Evolutionary conservation across 2,113 vertebrate genomes (phyloP).

Genomic region (Haliaeetus leucogaster): DNA sequence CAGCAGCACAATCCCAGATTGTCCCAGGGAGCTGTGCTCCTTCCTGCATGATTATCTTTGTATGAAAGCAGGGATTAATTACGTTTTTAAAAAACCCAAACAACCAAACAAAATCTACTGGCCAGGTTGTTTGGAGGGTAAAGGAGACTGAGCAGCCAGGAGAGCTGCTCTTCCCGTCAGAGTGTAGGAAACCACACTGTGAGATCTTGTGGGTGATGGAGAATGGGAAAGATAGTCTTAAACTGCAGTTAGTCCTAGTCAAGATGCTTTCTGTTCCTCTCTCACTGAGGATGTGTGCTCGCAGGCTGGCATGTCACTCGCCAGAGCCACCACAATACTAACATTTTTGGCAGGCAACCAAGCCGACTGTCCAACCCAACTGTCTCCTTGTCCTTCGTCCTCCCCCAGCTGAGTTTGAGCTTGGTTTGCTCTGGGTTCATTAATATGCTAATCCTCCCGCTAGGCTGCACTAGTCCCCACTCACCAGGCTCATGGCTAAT

Average conservation of each 20-base stretch:
- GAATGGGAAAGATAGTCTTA: neutral
- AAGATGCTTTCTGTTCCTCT: neutral
- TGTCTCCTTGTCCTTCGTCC: neutral
- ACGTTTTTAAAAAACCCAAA: rapidly evolving
- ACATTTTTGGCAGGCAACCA: neutral
- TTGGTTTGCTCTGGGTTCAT: neutral
- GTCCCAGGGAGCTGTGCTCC: neutral
- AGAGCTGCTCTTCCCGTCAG: neutral
- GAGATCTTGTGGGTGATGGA: neutral
- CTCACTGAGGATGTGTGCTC: neutral
- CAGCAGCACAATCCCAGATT: neutral
- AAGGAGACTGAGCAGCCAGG: neutral
- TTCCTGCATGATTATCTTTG: neutral
- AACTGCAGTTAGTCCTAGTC: neutral
- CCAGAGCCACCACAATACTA: neutral
- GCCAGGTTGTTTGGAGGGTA: neutral
- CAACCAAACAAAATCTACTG: neutral
- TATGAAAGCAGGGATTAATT: neutral
- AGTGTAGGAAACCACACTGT: neutral
- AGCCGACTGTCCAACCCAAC: neutral
- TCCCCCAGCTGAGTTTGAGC: neutral
- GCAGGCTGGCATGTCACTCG: neutral
- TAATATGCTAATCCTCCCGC: neutral
- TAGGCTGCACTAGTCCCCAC: neutral
- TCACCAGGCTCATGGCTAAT: neutral